phyloP scores from a whole-genome alignment of 1,140 invertebrate species.

The Tribolium castaneum region DNA sequence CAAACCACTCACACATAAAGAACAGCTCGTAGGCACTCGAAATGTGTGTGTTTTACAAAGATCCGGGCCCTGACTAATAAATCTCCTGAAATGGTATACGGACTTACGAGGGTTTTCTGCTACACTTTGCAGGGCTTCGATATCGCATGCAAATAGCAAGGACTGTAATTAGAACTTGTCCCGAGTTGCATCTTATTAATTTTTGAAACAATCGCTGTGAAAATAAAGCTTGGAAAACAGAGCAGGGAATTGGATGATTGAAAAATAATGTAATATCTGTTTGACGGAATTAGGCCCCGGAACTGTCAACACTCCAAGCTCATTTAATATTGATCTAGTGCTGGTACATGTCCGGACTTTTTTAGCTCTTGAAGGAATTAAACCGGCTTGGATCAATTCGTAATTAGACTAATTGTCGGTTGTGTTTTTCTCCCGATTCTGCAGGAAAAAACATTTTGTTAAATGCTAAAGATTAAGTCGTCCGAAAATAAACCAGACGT shows the following conservation, averaged over 20 bases:
- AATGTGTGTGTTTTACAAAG: conserved; percentile 32
- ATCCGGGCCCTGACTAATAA: conserved; percentile 10
- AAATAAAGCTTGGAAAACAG: conserved; percentile 12
- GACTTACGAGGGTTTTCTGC: not conserved
- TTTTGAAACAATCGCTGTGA: not conserved
- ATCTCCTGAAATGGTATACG: conserved; percentile 18
- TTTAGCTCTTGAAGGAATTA: not conserved
- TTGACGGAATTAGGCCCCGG: conserved; percentile 10
- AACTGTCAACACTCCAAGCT: conserved; percentile 20
- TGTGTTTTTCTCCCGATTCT: not conserved
- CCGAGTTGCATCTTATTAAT: no score
- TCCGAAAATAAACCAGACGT: not conserved
- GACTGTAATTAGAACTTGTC: not conserved
- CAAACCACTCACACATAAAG: conserved; percentile 35
- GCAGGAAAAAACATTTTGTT: not conserved
- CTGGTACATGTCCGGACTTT: conserved; percentile 11
- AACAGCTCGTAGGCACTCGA: conserved; percentile 33
- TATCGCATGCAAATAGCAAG: conserved; percentile 1
- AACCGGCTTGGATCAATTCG: conserved; percentile 1
- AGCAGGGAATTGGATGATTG: not conserved
- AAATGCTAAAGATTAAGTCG: not conserved
- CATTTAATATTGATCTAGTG: conserved; percentile 16
- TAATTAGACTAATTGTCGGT: conserved; percentile 10
- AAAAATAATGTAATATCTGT: conserved; percentile 34
- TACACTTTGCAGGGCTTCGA: not conserved